Base-by-base conservation (phyloP, 2,888 invertebrate species). In the Megalurothrips usitatus region DNA sequence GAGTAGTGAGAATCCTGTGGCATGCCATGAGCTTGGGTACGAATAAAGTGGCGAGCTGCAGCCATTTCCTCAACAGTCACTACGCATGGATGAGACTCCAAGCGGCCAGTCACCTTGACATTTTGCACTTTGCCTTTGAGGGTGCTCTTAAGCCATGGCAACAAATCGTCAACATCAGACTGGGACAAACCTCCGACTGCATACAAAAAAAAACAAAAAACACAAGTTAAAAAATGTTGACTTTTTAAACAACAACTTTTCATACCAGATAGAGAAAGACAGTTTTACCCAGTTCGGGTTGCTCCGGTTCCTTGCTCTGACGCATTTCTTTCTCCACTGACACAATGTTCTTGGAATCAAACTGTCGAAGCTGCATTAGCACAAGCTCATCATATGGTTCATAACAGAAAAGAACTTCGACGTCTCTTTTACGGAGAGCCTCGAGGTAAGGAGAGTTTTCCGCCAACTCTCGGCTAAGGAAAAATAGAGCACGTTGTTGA, bases 331-430 rank as follows among this genome's bases (percentile, higher is more conserved):
- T 97, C 87, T 99, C 99, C 0, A 97, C 95, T 0, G 98, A 97
- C 3, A 94, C 92, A 10, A 99, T 89, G 82, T 90, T 89, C 84
- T 92, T 90, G 79, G 92, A 91, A 83, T 92, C 92, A 86, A 94
- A 99, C 86, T 94, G 92, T 83, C 92, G 92, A 81, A 98, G 88
- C 85, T 98, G 97, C 91, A 97, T 92, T 28, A 99, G 88, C 4
- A 98, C 96, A 81, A 99, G 89, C 87, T 99, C 99, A 87, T 99
- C 99, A 85, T 98, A 97, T n/a, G 96, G 94, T 86, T 99, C 98
- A 85, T 96, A 98, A 86, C 98, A 96, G 88, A 97, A 99, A 19
- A 99, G 87, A 0, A 99, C 98, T 88, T 98, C 97, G 9, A 94
- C 91, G 84, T 96, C 92, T 80, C 93, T 93, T 86, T 94, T 93